A percentile compares a stretch with the other conserved stretches of the same genome.
Conservation (phyloP, 92 coral and sea anemone species). For the Palythoa heliodiscus region DNA sequence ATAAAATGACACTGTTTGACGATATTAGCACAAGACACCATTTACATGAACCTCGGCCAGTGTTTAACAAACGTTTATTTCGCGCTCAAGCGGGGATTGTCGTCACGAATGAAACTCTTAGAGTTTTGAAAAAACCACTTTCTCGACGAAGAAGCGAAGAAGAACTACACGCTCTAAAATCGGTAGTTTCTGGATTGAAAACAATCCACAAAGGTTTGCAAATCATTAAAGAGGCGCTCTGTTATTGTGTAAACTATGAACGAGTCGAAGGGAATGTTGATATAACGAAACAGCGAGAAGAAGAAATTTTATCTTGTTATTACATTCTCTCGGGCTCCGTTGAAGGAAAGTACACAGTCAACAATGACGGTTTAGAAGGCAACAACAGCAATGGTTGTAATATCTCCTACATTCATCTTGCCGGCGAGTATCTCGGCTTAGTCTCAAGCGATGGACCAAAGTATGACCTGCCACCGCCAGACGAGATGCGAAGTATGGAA, state of each 20-base stretch:
- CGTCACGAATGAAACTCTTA: conserved; percentile 71
- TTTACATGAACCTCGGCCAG: conserved; percentile 70
- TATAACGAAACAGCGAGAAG: conserved; percentile 66
- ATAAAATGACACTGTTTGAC: conserved; percentile 24
- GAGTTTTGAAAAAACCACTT: conserved; percentile 58
- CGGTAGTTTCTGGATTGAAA: conserved; percentile 87
- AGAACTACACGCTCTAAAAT: conserved; percentile 72
- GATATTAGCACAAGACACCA: conserved; percentile 10
- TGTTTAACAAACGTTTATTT: conserved; percentile 91
- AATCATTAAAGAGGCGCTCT: conserved; percentile 81
- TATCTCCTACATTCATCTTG: conserved; percentile 88
- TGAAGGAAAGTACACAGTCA: conserved; percentile 78
- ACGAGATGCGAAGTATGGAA: conserved; percentile 77
- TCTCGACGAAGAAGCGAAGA: conserved; percentile 55
- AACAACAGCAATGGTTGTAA: conserved; percentile 48
- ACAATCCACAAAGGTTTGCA: conserved; percentile 89
- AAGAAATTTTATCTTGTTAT: conserved; percentile 79
- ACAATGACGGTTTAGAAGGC: conserved; percentile 46
- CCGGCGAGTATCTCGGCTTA: conserved; percentile 91
- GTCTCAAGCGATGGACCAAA: conserved; percentile 89
- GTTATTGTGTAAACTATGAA: conserved; percentile 81
- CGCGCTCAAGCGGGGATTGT: conserved; percentile 97
- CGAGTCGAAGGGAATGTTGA: conserved; percentile 68
- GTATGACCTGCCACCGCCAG: conserved; percentile 90
- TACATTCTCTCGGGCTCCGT: conserved; percentile 91